Conservation (phyloP, 2,113 vertebrate species). For the Bolborhynchus lineola region DNA sequence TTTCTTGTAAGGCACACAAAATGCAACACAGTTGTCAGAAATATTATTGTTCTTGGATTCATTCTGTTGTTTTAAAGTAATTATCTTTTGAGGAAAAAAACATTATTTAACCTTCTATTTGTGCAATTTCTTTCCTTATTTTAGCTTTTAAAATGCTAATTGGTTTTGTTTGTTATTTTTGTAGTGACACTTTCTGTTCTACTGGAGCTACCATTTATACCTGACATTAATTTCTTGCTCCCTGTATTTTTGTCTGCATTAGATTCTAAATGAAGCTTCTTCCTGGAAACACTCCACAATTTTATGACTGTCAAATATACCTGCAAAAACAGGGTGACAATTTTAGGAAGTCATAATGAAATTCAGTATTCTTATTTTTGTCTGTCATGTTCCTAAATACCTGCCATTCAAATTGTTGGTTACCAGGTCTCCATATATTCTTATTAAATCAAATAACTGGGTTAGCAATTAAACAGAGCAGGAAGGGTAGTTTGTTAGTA, state of each 20-base stretch:
- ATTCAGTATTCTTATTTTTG: neutral
- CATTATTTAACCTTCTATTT: neutral
- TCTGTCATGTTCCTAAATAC: neutral
- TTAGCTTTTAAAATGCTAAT: neutral
- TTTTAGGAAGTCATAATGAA: neutral
- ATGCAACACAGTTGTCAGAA: neutral
- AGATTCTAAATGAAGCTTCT: neutral
- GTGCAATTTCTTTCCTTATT: neutral
- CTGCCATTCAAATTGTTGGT: neutral
- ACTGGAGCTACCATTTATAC: neutral
- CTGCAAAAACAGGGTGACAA: neutral
- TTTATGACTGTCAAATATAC: neutral
- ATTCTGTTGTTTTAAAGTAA: neutral
- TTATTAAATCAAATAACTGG: neutral
- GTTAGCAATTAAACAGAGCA: neutral
- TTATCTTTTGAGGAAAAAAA: neutral
- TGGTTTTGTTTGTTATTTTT: neutral
- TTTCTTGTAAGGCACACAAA: neutral
- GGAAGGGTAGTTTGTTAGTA: neutral
- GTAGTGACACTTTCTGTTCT: neutral
- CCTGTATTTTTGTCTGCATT: neutral
- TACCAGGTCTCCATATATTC: neutral
- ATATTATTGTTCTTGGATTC: neutral
- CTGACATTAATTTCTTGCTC: neutral
- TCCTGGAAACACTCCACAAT: neutral